Base-by-base conservation (phyloP, 2,888 invertebrate genomes). In the Poecilus cupreus region DNA sequence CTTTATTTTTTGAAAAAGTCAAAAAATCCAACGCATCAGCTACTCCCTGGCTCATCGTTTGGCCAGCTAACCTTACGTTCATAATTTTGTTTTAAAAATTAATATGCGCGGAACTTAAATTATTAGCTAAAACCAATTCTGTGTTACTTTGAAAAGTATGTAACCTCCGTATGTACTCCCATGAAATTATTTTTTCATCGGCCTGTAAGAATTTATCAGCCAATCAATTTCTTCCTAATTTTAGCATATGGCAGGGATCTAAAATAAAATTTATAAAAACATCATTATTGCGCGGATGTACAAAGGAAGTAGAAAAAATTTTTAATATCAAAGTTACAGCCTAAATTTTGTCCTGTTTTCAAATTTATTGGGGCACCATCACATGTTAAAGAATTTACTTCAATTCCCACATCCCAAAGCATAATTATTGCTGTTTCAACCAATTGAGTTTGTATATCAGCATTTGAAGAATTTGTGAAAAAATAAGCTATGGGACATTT, bases 1-100 rank as follows among this genome's bases (percentile, higher is more conserved):
- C 13, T 8, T 74, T 72, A 22, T 10, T 0, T 60, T 60, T 60
- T n/a, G n/a, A 60, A 18, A 2, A 3, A 68, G 49, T 82, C 24
- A 81, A 80, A 82, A 54, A 86, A 46, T 80, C 81, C 43, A 84
- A 82, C 1, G 83, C 80, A 83, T 85, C 85, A 10, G 85, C 86
- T 18, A 85, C 84, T 74, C 85, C 84, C 18, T 75, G 80, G 72
- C 84, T 85, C 0, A 86, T 54, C 16, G 85, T 84, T 80, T 86
- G 85, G 3, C 83, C 85, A 18, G 85, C 85, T n/a, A 85, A 82
- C 16, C 76, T 46, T 0, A 86, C 76, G 37, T 81, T 81, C 81
- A 76, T 64, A 13, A 64, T 32, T 68, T 81, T 76, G 24, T 81
- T 81, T 76, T 68, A 8, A 68, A 13, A 37, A 68, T 68, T 32